Conservation (phyloP, 2,113 vertebrate genomes). For the Paradoxurus hermaphroditus region DNA sequence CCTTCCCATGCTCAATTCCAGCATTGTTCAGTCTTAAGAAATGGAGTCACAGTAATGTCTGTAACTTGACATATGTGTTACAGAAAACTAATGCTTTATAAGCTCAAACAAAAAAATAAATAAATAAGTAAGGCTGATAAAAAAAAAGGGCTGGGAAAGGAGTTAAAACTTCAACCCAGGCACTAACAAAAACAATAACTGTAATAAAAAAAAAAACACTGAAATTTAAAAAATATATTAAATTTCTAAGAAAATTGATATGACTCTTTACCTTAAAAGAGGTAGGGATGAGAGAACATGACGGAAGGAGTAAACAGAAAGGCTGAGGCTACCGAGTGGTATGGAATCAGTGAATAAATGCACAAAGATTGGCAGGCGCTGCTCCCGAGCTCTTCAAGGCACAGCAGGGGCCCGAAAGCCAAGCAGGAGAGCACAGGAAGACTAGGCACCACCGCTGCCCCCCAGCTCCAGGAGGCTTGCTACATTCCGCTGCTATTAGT, state of each 20-base stretch:
- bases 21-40: not conserved
- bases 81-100: constrained; percentile 3
- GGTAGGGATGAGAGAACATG: too few species aligned
- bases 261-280: not conserved
- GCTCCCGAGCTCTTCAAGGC: not conserved
- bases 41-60: not conserved
- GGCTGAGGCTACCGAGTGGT: not conserved
- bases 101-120: constrained; percentile 33
- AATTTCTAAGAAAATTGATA: not conserved
- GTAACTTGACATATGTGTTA: not conserved
- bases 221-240: not conserved
- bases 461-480: not conserved
- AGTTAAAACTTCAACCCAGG: not conserved
- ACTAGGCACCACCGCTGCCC: not conserved
- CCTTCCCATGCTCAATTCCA: not conserved
- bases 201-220: not conserved
- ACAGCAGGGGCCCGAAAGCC: not conserved
- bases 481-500: not conserved
- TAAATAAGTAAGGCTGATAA: not conserved
- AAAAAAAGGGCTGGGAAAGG: not conserved
- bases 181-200: constrained; percentile 14
- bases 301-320: not conserved
- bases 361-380: not conserved
- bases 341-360: not conserved
- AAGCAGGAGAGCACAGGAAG: not conserved